Percentiles rank a stretch among this genome's conserved stretches.
Conservation (phyloP, 2,888 invertebrate genomes). For the Agriopis aurantiaria region DNA sequence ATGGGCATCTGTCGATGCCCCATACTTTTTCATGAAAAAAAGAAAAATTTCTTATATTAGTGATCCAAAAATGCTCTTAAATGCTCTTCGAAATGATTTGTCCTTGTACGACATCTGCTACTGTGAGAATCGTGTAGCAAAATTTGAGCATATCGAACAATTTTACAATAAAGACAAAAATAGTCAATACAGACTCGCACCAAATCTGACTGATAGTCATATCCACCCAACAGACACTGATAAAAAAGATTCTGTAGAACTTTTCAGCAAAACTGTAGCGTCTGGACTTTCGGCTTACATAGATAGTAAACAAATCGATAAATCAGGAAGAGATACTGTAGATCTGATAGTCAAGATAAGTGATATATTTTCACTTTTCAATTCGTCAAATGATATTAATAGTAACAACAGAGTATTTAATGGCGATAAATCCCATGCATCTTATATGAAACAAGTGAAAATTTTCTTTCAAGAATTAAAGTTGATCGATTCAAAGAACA, state of each 20-base stretch:
- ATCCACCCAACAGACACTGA: slow-evolving; percentile 8
- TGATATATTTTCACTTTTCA: slow-evolving; percentile 6
- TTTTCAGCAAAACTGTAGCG: slow-evolving; percentile 22
- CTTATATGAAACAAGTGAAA: slow-evolving; percentile 8
- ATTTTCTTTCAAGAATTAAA: background rate
- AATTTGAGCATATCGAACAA: slow-evolving; percentile 20
- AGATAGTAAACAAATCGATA: slow-evolving; percentile 13
- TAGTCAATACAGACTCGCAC: slow-evolving; percentile 17
- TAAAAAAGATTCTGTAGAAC: slow-evolving; percentile 5
- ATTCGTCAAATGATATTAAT: slow-evolving; percentile 9
- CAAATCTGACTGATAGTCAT: slow-evolving; percentile 25
- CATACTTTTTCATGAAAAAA: slow-evolving; percentile 15
- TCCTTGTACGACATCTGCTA: slow-evolving; percentile 3
- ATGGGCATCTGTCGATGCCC: slow-evolving; percentile 3
- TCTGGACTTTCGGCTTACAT: slow-evolving; percentile 25
- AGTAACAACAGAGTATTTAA: background rate
- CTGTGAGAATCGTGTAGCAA: background rate
- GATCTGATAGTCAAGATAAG: slow-evolving; percentile 12
- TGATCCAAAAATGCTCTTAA: slow-evolving; percentile 15
- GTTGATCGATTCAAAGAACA: slow-evolving; percentile 5
- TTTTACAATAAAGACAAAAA: slow-evolving; percentile 23
- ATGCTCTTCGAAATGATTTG: slow-evolving; percentile 10
- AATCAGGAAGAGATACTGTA: slow-evolving; percentile 15
- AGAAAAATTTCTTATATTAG: slow-evolving; percentile 13
- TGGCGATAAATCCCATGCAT: background rate